Percentiles rank a stretch among this genome's conserved stretches.
Evolutionary conservation across 2,113 vertebrate species (phyloP).

Genomic region (Daphoenositta chrysoptera): DNA sequence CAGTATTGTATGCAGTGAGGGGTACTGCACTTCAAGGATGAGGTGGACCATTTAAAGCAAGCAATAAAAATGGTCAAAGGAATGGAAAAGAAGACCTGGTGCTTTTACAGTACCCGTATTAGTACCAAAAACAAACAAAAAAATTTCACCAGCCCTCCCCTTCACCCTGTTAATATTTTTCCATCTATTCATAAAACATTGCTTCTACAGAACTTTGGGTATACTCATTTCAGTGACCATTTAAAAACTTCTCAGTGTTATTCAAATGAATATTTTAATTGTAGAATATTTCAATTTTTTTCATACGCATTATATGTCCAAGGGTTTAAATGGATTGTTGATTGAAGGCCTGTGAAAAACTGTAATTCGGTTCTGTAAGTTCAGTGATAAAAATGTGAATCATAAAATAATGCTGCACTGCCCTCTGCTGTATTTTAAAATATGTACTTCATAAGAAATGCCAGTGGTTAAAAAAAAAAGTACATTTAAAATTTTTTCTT

Average conservation of each 20-base stretch:
- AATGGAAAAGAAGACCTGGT: not conserved
- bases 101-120: not conserved
- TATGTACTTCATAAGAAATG: not conserved
- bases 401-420: not conserved
- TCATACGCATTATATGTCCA: not conserved
- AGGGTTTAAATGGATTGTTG: not conserved
- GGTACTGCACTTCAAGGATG: not conserved
- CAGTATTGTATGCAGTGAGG: not conserved
- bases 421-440: conserved; percentile 39
- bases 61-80: not conserved
- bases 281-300: not conserved
- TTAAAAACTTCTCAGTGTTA: not conserved
- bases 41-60: not conserved
- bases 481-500: not conserved
- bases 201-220: not conserved
- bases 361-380: not conserved
- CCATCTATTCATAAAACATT: not conserved
- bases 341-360: not conserved
- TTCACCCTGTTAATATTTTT: not conserved
- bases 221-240: not conserved
- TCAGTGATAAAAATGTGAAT: not conserved
- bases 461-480: not conserved
- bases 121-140: not conserved
- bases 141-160: accelerated
- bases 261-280: not conserved